These are phyloP conservation scores for Acleris sparsana DNA, from an alignment of 2,888 invertebrate genomes.

Conservation along the genomic window DNA sequence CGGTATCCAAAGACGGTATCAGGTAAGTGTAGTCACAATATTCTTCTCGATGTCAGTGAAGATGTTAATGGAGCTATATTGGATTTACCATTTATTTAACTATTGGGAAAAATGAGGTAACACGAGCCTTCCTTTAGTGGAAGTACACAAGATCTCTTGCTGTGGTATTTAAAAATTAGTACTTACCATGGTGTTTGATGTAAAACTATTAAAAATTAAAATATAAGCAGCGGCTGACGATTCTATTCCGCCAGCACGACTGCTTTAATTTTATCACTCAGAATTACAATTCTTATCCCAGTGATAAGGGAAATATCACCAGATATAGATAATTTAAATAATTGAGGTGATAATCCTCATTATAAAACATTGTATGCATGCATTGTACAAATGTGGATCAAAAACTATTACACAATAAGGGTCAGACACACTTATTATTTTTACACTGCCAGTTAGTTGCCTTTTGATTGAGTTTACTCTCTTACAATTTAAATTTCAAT, in stretches of 20 bases:
- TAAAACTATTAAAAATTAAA: slow-evolving; percentile 33
- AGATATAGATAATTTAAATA: slow-evolving; percentile 61
- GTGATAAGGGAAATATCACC: slow-evolving; percentile 63
- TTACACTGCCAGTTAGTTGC: too few relatives aligned
- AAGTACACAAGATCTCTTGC: too few relatives aligned
- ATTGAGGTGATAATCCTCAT: slow-evolving; percentile 44
- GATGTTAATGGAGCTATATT: too few relatives aligned
- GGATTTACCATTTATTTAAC: neutral
- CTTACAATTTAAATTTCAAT: too few relatives aligned
- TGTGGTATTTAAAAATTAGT: neutral
- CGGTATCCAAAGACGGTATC: too few relatives aligned
- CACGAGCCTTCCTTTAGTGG: neutral
- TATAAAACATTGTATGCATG: slow-evolving; percentile 41
- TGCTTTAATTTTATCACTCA: slow-evolving; percentile 56
- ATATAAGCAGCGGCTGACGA: slow-evolving; percentile 57
- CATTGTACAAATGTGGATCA: slow-evolving; percentile 53
- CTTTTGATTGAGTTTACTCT: too few relatives aligned
- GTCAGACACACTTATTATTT: too few relatives aligned
- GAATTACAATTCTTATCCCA: slow-evolving; percentile 64
- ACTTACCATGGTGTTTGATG: slow-evolving; percentile 50
- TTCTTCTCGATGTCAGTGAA: too few relatives aligned
- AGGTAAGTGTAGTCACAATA: too few relatives aligned
- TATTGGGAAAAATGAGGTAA: neutral
- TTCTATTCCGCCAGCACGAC: slow-evolving; percentile 63
- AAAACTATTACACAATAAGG: neutral